These are phyloP conservation scores for Ramphastos sulfuratus DNA, from an alignment of 2,113 vertebrate species.

Conservation along the genomic window DNA sequence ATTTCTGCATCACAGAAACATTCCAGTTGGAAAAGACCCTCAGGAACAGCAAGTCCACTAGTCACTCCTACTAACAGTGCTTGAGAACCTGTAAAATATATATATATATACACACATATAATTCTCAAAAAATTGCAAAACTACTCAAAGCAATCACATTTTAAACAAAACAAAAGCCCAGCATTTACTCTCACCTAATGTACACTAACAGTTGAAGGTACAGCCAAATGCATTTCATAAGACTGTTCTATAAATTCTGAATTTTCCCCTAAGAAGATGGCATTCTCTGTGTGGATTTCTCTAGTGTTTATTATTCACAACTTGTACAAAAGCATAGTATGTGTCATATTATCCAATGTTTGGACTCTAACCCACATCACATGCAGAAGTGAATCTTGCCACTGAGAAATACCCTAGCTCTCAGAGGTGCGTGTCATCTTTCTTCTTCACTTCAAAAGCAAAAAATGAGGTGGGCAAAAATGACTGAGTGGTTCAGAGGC, in stretches of 20 bases:
- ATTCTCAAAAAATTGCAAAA: not conserved
- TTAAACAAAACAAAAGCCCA: not conserved
- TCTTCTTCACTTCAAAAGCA: constrained; percentile 47
- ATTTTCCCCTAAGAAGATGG: not conserved
- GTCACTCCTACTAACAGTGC: too few relatives aligned
- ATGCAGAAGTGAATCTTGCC: constrained; percentile 17
- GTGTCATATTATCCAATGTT: not conserved
- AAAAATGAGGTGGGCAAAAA: constrained; percentile 28
- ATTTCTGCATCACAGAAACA: too few relatives aligned
- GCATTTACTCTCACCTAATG: not conserved
- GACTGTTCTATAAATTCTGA: not conserved
- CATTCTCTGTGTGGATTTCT: not conserved
- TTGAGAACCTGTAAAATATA: too few relatives aligned
- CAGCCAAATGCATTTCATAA: not conserved
- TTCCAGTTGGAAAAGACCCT: too few relatives aligned
- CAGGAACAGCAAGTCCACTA: too few relatives aligned
- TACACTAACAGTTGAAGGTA: not conserved
- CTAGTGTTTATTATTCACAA: constrained; percentile 25
- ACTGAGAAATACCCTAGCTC: constrained; percentile 8
- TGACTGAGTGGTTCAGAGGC: not conserved
- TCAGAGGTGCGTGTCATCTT: constrained; percentile 17
- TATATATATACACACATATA: too few relatives aligned
- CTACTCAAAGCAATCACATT: not conserved
- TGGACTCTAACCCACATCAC: not conserved
- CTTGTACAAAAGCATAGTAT: not conserved